Base-by-base conservation (phyloP, 2,888 invertebrate species). In the Lampropteryx suffumata region DNA sequence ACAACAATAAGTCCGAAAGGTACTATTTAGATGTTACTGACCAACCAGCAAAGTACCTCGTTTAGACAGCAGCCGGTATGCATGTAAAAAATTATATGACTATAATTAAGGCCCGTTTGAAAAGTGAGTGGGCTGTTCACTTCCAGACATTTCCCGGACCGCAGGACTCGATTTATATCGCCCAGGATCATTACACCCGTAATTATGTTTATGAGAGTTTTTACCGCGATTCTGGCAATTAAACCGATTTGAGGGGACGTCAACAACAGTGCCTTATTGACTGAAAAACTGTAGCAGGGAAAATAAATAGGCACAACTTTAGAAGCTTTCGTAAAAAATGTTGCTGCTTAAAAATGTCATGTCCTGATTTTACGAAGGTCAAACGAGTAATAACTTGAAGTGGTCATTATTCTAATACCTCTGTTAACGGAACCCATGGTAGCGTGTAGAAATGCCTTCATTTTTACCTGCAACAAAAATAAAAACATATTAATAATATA, bases 131-230 rank as follows among this genome's bases (percentile, higher is more conserved):
- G 43, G 55, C 54, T 55, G 53, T 65, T 63, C 11, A 21, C 35
- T 52, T 29, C 37, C 10, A 41, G 42, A 46, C 43, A 21, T 34
- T 39, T 41, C 40, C 59, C 14, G 27, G 37, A 29, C 41, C 55
- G 62, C 56, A 54, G 61, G 61, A 62, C 50, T 65, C 75, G 76
- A 84, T 84, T 83, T 82, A 84, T 79, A 77, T 72, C 75, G 65
- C 59, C 61, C 55, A 62, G 72, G 66, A 65, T 73, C 82, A 78
- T 84, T 84, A 82, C 75, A 69, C 69, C 65, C 62, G 68, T 82
- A 80, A 83, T 84, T 79, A 78, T 77, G 75, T 81, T 79, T 73
- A 78, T 73, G 68, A 69, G 61, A 66, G 63, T 69, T 74, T 71
- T 73, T 73, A 71, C 68, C 68, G 54, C 37, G 70, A 62, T 58